Evolutionary conservation across 1,140 invertebrate species (phyloP), one percentile per base, ranked within the genome.

Genomic region (Lepidotrigona ventralis): DNA sequence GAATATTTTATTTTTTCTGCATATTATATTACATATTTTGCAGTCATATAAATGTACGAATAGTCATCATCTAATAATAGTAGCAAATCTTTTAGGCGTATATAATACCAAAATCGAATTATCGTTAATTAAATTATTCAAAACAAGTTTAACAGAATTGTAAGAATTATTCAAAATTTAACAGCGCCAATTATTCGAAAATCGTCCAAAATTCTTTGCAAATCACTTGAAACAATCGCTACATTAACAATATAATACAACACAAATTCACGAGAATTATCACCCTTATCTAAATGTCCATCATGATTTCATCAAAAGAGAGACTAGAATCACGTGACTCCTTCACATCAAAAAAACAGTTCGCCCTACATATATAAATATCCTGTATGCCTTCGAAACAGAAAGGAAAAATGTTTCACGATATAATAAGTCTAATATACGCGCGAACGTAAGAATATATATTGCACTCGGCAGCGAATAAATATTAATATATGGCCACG

Each of bases 401-500:
- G 46, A 21, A 53, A 4, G 3, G 17, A 11, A 54, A 54, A 14
- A 12, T 64, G 14, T 66, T 21, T 5, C 46, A 60, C n/a, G 14
- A 60, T 60, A 21, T 11, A 11, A 29, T 54, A 73, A 33, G 12
- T 2, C 11, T 51, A 19, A 60, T 17, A 17, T 4, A 60, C 17
- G 9, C 23, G 21, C 15, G n/a, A 80, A 80, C 11, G 21, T 29
- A 72, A 76, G 39, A 51, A 51, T 70, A 54, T 53, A 80, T 63
- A 66, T 66, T 33, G 19, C 19, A 33, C 17, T 19, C 8, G 29
- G 19, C 9, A 56, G n/a, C 5, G n/a, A 12, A 81, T 75, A 75
- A 76, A 81, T 72, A 81, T 81, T 64, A 63, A 81, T 29, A 72
- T 21, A 2, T 15, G 26, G 8, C 19, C 58, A 19, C 51, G 29